A percentile compares a stretch with the other conserved stretches of the same genome.
These are phyloP conservation scores for Atherinosoma microstoma DNA, from an alignment of 2,797 vertebrate genomes.

Conservation along the genomic window DNA sequence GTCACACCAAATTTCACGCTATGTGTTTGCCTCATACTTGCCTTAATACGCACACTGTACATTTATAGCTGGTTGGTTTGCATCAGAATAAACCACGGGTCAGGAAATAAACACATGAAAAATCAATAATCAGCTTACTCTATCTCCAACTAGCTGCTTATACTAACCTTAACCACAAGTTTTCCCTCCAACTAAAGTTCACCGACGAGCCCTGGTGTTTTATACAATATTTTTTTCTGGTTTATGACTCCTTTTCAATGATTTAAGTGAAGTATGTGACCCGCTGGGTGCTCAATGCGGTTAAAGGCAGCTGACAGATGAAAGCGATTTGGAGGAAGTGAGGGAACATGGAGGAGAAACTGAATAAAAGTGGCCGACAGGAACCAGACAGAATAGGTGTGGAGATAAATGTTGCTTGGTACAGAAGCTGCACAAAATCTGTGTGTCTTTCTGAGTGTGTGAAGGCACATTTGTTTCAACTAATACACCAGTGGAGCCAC, in stretches of 20 bases:
- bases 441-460: constrained; percentile 23
- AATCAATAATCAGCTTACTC: not conserved
- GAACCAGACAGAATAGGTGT: constrained; percentile 19
- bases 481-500: constrained; percentile 42
- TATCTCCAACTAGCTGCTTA: not conserved
- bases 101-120: not conserved
- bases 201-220: not conserved
- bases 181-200: not conserved
- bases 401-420: constrained; percentile 7
- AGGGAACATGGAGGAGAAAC: not conserved
- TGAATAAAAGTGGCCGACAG: constrained; percentile 9
- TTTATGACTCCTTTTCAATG: not conserved
- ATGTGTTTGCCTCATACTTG: not conserved
- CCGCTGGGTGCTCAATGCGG: not conserved
- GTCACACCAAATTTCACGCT: not conserved
- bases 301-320: not conserved
- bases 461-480: constrained; percentile 46
- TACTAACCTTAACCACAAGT: not conserved
- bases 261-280: not conserved
- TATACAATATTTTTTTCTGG: not conserved
- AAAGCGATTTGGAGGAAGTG: not conserved
- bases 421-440: constrained; percentile 19
- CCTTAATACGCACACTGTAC: not conserved
- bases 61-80: not conserved
- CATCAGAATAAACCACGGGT: not conserved